A percentile compares a stretch with the other conserved stretches of the same genome.
phyloP scores from a whole-genome alignment of 2,797 vertebrate genomes.

The Myiotriccus ornatus region DNA sequence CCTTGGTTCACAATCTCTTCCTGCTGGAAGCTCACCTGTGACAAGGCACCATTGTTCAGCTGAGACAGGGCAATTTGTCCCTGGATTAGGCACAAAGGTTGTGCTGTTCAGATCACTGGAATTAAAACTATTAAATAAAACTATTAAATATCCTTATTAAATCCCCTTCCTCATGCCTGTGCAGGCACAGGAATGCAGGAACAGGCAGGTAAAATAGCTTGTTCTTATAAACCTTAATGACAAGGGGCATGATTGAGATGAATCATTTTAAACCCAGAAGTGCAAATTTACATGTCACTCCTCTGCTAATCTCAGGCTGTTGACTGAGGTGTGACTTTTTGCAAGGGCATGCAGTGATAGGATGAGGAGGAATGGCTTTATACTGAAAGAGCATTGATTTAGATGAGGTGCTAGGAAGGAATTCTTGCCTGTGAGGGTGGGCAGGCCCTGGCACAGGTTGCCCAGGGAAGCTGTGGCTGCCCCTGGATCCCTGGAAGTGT shows the following conservation, averaged over 20 bases:
- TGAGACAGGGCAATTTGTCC: background rate
- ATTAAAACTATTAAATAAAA: background rate
- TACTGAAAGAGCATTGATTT: background rate
- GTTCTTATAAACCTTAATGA: background rate
- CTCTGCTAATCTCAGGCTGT: background rate
- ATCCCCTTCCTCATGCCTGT: background rate
- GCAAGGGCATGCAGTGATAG: background rate
- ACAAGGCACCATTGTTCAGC: background rate
- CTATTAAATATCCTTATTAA: background rate
- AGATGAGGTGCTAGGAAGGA: background rate
- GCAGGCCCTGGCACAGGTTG: rapidly evolving
- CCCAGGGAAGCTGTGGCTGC: background rate
- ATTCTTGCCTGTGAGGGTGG: background rate
- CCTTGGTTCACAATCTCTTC: background rate
- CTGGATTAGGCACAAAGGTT: background rate
- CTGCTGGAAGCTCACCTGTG: background rate
- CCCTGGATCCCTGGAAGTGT: background rate
- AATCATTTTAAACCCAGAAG: background rate
- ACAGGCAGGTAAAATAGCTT: background rate
- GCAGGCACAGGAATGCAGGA: background rate
- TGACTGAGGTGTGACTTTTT: background rate
- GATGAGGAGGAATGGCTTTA: background rate
- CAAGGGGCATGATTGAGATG: background rate
- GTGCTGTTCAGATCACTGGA: background rate
- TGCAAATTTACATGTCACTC: background rate